Evolutionary conservation across 2,888 invertebrate genomes (phyloP).

Genomic region (Campoplex nolae): DNA sequence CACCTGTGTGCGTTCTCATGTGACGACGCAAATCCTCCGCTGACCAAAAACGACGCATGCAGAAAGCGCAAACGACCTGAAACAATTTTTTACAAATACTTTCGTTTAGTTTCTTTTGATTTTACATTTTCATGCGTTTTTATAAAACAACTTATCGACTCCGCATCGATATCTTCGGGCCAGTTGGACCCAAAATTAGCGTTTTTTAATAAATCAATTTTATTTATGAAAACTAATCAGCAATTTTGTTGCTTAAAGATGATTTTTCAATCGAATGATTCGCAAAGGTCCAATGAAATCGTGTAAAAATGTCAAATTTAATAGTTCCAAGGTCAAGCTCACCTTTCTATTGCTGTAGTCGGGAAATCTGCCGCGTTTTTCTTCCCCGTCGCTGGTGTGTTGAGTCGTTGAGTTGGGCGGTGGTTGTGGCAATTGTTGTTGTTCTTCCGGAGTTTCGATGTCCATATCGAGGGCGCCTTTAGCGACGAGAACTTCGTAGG

Average conservation of each 20-base stretch:
- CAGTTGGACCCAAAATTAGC: too few species aligned
- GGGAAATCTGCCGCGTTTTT: constrained; percentile 92
- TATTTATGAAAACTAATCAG: too few species aligned
- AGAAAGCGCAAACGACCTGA: constrained; percentile 95
- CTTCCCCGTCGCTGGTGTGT: constrained; percentile 89
- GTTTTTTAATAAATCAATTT: too few species aligned
- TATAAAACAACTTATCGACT: too few species aligned
- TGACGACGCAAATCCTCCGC: constrained; percentile 96
- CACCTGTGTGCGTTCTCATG: constrained; percentile 97
- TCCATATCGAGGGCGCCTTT: constrained; percentile 91
- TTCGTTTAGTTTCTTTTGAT: neutral
- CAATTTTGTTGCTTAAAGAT: too few species aligned
- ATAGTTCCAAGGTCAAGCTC: constrained; percentile 68
- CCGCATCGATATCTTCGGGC: too few species aligned
- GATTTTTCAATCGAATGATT: neutral
- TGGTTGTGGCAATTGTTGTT: constrained; percentile 78
- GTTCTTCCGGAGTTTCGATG: constrained; percentile 84
- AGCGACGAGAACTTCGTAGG: constrained; percentile 92
- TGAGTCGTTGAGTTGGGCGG: constrained; percentile 83
- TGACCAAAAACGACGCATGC: constrained; percentile 97
- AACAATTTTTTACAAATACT: constrained; percentile 46
- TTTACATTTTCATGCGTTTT: too few species aligned
- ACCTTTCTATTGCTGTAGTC: constrained; percentile 95
- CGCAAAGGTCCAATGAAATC: neutral
- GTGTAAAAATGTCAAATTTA: neutral